Percentiles rank a stretch among this genome's conserved stretches.
Conservation (phyloP, 2,888 invertebrate genomes). For the Tetheella fluctuosa region DNA sequence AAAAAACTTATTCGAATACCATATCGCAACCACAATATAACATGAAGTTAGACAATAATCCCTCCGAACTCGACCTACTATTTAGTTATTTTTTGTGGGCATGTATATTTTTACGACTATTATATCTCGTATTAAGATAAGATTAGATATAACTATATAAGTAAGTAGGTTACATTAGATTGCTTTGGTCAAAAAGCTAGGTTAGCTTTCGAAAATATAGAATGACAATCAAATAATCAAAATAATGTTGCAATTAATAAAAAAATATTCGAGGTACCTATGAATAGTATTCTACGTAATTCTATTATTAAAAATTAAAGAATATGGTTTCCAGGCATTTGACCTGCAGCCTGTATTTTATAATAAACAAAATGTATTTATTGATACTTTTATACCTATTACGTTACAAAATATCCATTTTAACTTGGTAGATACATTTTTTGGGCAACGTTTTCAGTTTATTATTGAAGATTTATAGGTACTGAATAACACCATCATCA, state of each 20-base stretch:
- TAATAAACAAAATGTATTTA: background rate
- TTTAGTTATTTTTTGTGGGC: too few relatives aligned
- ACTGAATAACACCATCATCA: background rate
- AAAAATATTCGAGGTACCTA: conserved; percentile 7
- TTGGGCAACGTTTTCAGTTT: too few relatives aligned
- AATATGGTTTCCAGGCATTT: conserved; percentile 10
- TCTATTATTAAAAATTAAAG: conserved; percentile 4
- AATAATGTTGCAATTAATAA: conserved; percentile 18
- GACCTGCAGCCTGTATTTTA: background rate
- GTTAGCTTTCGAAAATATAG: conserved; percentile 40
- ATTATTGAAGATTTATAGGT: too few relatives aligned
- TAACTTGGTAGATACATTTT: too few relatives aligned
- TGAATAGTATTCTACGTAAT: conserved; percentile 4
- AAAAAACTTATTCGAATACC: too few relatives aligned
- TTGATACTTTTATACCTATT: background rate
- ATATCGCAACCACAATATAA: too few relatives aligned
- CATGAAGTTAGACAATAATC: too few relatives aligned
- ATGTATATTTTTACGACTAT: too few relatives aligned
- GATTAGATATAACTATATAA: conserved; percentile 45
- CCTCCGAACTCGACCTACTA: too few relatives aligned
- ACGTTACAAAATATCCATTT: too few relatives aligned
- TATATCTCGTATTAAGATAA: too few relatives aligned
- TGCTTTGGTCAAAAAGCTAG: conserved; percentile 68
- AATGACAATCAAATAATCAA: conserved; percentile 17
- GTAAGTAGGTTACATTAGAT: conserved; percentile 59